These are phyloP conservation scores for Pharmacophagus antenor DNA, from an alignment of 2,888 invertebrate species.

Conservation along the genomic window DNA sequence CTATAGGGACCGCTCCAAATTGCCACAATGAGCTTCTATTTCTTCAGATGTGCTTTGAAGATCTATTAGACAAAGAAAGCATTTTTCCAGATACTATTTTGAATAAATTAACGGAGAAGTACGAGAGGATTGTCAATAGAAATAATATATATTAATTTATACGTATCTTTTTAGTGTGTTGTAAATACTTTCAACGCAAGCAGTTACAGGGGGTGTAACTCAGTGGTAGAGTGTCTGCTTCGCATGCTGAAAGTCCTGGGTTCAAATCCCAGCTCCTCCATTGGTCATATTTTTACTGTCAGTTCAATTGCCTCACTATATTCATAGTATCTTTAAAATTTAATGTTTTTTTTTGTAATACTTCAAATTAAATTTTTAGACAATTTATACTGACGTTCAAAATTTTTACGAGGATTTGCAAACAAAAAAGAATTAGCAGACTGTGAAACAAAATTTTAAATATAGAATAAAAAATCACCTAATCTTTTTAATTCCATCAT, in stretches of 20 bases:
- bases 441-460: neutral
- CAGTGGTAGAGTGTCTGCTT: constrained; percentile 84
- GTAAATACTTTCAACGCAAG: neutral
- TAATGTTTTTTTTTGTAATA: neutral
- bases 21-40: too few relatives aligned
- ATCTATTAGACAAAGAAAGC: too few relatives aligned
- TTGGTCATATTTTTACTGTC: neutral
- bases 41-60: too few relatives aligned
- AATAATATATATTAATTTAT: neutral
- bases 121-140: too few relatives aligned
- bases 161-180: neutral
- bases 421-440: neutral
- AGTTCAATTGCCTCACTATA: neutral
- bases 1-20: too few relatives aligned
- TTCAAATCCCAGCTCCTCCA: constrained; percentile 85
- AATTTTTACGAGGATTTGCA: too few relatives aligned
- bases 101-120: too few relatives aligned
- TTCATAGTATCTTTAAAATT: neutral
- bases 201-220: constrained; percentile 69
- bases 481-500: too few relatives aligned
- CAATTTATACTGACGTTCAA: too few relatives aligned
- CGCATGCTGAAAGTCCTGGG: constrained; percentile 85
- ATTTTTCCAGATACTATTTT: too few relatives aligned
- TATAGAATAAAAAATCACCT: too few relatives aligned
- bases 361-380: too few relatives aligned